Conservation (phyloP, 2,888 invertebrate genomes). For the Stenoptilia bipunctidactyla region DNA sequence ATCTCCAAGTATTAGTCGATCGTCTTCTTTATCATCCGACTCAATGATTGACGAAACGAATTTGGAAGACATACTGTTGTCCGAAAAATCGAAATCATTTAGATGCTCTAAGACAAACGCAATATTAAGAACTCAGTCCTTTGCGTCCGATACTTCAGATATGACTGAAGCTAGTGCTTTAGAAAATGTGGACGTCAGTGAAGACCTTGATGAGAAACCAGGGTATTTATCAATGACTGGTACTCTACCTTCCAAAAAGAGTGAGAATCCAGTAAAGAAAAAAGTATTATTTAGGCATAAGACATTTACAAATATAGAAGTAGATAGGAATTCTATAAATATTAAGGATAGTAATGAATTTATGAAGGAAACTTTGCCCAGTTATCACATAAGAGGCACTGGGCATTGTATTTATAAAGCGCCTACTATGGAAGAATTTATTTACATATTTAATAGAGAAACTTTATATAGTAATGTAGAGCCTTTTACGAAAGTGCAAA, state of each 20-base stretch:
- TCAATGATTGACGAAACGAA: slow-evolving; percentile 58
- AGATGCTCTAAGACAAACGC: slow-evolving; percentile 32
- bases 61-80: slow-evolving; percentile 58
- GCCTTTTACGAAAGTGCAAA: slow-evolving; percentile 37
- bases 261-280: slow-evolving; percentile 30
- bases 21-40: slow-evolving; percentile 51
- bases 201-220: slow-evolving; percentile 31
- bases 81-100: slow-evolving; percentile 61
- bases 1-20: slow-evolving; percentile 34
- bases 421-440: slow-evolving; percentile 54
- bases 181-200: slow-evolving; percentile 59
- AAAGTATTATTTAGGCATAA: slow-evolving; percentile 59
- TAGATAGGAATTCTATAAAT: slow-evolving; percentile 45
- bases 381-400: slow-evolving; percentile 61
- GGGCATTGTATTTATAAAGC: slow-evolving; percentile 60
- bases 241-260: slow-evolving; percentile 49
- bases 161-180: slow-evolving; percentile 54
- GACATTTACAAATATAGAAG: slow-evolving; percentile 61
- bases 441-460: slow-evolving; percentile 59
- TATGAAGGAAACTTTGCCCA: slow-evolving; percentile 49
- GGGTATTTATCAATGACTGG: slow-evolving; percentile 54
- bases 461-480: slow-evolving; percentile 41
- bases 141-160: slow-evolving; percentile 45
- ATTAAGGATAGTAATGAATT: slow-evolving; percentile 39
- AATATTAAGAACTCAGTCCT: slow-evolving; percentile 37